Base-by-base conservation (phyloP, 2,797 vertebrate species). In the Bradypodion pumilum region DNA sequence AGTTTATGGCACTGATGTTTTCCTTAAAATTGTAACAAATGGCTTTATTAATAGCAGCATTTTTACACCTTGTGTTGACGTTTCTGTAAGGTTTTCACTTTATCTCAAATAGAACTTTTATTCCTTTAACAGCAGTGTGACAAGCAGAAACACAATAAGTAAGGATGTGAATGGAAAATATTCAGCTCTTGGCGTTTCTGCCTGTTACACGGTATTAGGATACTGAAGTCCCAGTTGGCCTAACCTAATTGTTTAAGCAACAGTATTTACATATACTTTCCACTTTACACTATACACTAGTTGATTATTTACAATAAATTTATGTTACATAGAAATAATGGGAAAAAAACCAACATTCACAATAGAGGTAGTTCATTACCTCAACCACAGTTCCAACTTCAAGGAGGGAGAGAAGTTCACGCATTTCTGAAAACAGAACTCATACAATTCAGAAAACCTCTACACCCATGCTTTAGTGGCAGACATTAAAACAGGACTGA, bases 21-120 rank as follows among this genome's bases (percentile, higher is more conserved):
- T 90, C 80, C 84, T 90, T 91, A 92, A 92, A 95, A 93, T 88
- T 94, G 91, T 94, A 96, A 96, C 93, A 93, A 91, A 92, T 92
- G 95, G 89, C 93, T 95, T 94, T 92, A 94, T 92, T 95, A 92
- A 94, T 95, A 96, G 95, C 95, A 96, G 96, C 95, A 95, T 94
- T 94, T 82, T 94, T 94, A 95, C 92, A 94, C 94, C 93, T 94
- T 69, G 62, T 76, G 27, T 69, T 83, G 49, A 69, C 59, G 16
- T 59, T 86, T 65, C n/a, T 63, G 25, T 70, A 70, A 13, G 42
- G 32, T 72, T 62, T 42, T 52, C 65, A 85, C 65, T 35, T 85
- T 68, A 60, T 80, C 23, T 79, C 74, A 66, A 21, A 42, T 49
- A 74, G 78, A 37, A 49, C 49, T 76, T 42, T 25, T 76, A 27